These are phyloP conservation scores for Cotesia vestalis DNA, from an alignment of 1,140 invertebrate genomes.

Conservation along the genomic window DNA sequence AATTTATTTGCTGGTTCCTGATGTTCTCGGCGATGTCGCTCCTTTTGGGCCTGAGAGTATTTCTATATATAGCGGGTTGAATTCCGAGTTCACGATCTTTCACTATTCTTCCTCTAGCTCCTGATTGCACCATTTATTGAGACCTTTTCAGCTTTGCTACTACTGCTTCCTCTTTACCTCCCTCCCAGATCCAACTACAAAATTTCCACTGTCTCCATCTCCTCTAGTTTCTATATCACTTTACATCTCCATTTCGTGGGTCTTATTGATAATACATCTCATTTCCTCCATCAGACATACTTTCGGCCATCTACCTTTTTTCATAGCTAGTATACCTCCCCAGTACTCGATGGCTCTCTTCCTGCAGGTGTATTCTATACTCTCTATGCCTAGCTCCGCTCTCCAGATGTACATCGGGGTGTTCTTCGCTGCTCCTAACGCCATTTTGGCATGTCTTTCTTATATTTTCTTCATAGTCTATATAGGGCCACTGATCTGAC, in stretches of 20 bases:
- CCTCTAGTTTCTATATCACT: not conserved
- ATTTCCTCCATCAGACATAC: not conserved
- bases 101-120: not conserved
- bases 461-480: no score
- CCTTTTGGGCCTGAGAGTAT: not conserved
- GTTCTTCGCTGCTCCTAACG: not conserved
- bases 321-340: not conserved
- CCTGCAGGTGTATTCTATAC: not conserved
- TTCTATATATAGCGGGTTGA: not conserved
- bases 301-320: constrained; percentile 8
- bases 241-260: not conserved
- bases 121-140: not conserved
- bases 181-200: not conserved
- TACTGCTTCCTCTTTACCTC: not conserved
- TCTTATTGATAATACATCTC: not conserved
- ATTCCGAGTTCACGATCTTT: not conserved
- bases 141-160: not conserved
- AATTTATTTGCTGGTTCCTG: constrained; percentile 26
- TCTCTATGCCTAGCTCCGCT: not conserved
- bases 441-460: no score
- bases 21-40: constrained; percentile 18
- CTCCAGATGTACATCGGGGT: constrained; percentile 11
- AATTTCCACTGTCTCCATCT: not conserved
- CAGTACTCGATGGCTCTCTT: not conserved
- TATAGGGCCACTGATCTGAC: no score